Evolutionary conservation across 2,888 invertebrate genomes (phyloP).

Genomic region (Diaphora mendica): DNA sequence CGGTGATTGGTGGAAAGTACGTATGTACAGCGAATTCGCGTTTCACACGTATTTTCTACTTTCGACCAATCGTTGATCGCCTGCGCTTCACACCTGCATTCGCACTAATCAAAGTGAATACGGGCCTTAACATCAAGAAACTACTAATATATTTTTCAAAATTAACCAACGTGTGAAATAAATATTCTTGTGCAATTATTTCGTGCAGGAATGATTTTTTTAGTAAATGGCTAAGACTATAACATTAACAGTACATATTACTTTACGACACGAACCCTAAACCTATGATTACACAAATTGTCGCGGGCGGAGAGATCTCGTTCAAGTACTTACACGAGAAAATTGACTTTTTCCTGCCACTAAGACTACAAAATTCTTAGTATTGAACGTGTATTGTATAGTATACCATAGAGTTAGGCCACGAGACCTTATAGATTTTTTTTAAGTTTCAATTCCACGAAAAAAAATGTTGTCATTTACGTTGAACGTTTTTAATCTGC

Average conservation of each 20-base stretch:
- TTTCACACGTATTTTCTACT: no score
- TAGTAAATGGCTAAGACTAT: neutral
- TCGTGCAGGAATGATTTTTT: neutral
- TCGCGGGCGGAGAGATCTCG: conserved; percentile 55
- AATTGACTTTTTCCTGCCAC: conserved; percentile 59
- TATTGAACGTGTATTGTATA: conserved; percentile 33
- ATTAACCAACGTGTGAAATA: neutral
- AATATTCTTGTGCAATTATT: neutral
- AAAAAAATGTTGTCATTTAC: neutral
- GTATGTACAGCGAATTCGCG: no score
- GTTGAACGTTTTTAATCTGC: neutral
- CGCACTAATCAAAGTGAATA: no score
- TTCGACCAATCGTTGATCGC: no score
- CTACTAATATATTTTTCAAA: neutral
- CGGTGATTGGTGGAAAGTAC: no score
- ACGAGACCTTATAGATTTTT: conserved; percentile 14
- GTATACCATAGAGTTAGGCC: neutral
- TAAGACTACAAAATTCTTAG: conserved; percentile 44
- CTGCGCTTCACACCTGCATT: no score
- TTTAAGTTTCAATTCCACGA: neutral
- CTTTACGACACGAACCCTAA: conserved; percentile 32
- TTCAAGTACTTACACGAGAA: conserved; percentile 70
- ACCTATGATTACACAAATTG: conserved; percentile 48
- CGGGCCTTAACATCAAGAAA: neutral
- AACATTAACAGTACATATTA: conserved; percentile 33